Percentiles rank a stretch among this genome's conserved stretches.
These are phyloP conservation scores for Notospermus geniculatus DNA, from an alignment of 1,140 invertebrate species.

Conservation along the genomic window DNA sequence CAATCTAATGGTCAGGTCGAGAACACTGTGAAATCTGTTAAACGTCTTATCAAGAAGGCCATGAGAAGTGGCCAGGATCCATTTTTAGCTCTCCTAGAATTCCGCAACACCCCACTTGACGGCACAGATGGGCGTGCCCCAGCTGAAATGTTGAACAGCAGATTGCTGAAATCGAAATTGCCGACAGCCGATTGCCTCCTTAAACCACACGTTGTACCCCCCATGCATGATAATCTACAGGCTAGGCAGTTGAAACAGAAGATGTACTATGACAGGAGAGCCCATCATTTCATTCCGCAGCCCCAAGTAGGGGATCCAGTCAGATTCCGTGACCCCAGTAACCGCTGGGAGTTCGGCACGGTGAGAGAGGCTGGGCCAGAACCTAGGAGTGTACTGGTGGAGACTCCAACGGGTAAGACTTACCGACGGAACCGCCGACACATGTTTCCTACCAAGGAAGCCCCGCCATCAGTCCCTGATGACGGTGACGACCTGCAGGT, in stretches of 20 bases:
- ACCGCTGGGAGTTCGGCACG: too few species aligned
- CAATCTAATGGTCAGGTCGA: conserved; percentile 28
- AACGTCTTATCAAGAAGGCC: conserved; percentile 23
- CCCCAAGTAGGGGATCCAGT: too few species aligned
- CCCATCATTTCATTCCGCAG: too few species aligned
- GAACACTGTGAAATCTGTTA: conserved; percentile 21
- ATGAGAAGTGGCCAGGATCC: not conserved
- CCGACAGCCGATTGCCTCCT: not conserved
- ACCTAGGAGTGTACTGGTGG: too few species aligned
- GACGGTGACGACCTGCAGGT: too few species aligned
- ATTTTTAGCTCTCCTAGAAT: not conserved
- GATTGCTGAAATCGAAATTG: not conserved
- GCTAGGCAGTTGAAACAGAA: not conserved
- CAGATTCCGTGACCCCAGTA: too few species aligned
- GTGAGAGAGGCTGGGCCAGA: too few species aligned
- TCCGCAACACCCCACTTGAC: not conserved
- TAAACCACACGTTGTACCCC: not conserved
- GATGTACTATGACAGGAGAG: too few species aligned
- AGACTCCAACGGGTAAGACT: too few species aligned
- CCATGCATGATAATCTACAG: not conserved
- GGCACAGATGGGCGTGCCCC: not conserved
- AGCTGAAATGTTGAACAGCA: not conserved
- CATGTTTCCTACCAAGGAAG: too few species aligned
- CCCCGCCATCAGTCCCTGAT: too few species aligned
- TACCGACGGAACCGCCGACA: too few species aligned